Evolutionary conservation across 1,140 invertebrate genomes (phyloP).

Genomic region (Orchesella cincta): DNA sequence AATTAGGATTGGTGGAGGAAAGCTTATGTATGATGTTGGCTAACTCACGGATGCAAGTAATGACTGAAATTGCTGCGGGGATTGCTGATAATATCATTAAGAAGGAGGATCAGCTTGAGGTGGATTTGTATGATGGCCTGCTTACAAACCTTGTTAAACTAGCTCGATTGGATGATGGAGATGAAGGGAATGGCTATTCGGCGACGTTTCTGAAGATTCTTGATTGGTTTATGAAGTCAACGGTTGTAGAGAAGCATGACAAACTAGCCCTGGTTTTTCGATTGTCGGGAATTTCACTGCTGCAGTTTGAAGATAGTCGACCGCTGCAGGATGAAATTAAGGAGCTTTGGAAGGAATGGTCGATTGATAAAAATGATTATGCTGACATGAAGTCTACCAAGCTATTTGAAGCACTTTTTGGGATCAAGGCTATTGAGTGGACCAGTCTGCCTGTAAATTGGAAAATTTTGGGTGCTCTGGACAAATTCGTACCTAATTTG

Average conservation of each 20-base stretch:
- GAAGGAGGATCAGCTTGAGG: not conserved
- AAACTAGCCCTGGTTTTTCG: not conserved
- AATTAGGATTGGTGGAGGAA: not conserved
- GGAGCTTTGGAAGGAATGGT: not conserved
- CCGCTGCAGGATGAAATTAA: not conserved
- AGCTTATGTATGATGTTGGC: not conserved
- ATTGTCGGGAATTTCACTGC: not conserved
- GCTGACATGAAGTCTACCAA: not conserved
- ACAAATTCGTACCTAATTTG: not conserved
- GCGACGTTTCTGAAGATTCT: not conserved
- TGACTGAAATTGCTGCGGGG: not conserved
- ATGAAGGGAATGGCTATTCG: not conserved
- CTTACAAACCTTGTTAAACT: not conserved
- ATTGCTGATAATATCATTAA: not conserved
- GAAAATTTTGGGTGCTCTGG: not conserved
- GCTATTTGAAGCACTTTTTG: not conserved
- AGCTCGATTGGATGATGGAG: not conserved
- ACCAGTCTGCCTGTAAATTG: not conserved
- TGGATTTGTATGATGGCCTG: not conserved
- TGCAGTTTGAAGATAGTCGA: not conserved
- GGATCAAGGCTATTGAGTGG: not conserved
- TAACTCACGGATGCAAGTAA: not conserved
- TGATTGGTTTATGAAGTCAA: not conserved
- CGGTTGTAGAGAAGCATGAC: not conserved
- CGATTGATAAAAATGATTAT: not conserved